Evolutionary conservation across 2,113 vertebrate genomes (phyloP).

Genomic region (Sceloporus tristichus): DNA sequence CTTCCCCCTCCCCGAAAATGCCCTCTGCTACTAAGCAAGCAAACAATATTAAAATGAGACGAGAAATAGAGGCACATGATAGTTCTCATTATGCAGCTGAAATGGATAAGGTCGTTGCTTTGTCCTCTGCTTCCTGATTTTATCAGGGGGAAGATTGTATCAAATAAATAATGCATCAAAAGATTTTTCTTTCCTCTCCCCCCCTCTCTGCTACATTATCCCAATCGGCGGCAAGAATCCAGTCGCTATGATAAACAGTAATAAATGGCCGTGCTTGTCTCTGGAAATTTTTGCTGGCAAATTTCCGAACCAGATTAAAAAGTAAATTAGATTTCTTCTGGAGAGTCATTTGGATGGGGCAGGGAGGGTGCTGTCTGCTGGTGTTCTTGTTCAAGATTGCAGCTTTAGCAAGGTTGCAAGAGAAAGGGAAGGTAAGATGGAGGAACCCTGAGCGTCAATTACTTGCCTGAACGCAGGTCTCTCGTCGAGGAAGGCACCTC

Average conservation of each 20-base stretch:
- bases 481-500: conserved; percentile 67
- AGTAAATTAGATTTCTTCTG: conserved; percentile 84
- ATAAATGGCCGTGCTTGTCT: conserved; percentile 70
- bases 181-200: conserved; percentile 39
- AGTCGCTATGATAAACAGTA: conserved; percentile 61
- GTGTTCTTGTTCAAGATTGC: conserved; percentile 70
- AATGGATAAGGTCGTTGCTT: conserved; percentile 67
- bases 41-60: neutral
- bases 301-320: conserved; percentile 83
- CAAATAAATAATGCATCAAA: conserved; percentile 79
- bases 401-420: conserved; percentile 67
- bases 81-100: neutral
- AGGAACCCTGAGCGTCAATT: conserved; percentile 72
- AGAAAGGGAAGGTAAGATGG: conserved; percentile 19
- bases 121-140: conserved; percentile 69
- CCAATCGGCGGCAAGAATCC: conserved; percentile 49
- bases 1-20: neutral
- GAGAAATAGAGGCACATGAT: neutral
- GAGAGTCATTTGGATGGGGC: conserved; percentile 71
- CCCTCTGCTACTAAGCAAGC: neutral
- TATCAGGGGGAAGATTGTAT: conserved; percentile 69
- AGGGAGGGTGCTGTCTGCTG: conserved; percentile 47
- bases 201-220: conserved; percentile 43
- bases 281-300: conserved; percentile 76
- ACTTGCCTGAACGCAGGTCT: conserved; percentile 68